These are phyloP conservation scores for Saiga tatarica DNA, from an alignment of 2,113 vertebrate species.

Conservation along the genomic window DNA sequence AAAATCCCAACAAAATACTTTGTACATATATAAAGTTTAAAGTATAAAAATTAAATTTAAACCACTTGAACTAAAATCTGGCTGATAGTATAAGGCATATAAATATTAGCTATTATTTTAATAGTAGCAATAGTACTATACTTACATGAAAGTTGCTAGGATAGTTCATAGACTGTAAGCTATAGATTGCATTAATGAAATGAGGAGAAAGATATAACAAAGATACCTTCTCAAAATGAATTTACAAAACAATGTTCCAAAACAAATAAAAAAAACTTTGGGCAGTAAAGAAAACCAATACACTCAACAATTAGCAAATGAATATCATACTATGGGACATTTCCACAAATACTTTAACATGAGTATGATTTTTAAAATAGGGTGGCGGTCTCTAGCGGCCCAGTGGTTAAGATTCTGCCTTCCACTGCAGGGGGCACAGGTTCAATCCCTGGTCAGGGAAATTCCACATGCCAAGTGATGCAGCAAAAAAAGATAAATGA, in stretches of 20 bases:
- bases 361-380: background rate
- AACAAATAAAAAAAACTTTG: background rate
- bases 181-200: background rate
- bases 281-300: background rate
- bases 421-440: background rate
- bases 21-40: background rate
- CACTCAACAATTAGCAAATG: background rate
- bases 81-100: background rate
- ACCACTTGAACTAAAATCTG: background rate
- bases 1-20: background rate
- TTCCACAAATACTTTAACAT: slow-evolving; percentile 3
- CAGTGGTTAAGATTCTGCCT: background rate
- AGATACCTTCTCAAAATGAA: background rate
- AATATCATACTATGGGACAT: background rate
- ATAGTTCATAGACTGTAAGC: background rate
- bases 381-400: background rate
- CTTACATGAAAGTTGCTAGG: background rate
- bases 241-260: slow-evolving; percentile 17
- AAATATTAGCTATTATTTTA: background rate
- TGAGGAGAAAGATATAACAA: background rate
- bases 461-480: background rate
- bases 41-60: background rate
- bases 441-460: background rate
- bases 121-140: background rate
- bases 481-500: background rate